Percentiles rank a stretch among this genome's conserved stretches.
These are phyloP conservation scores for Amphipoea oculea DNA, from an alignment of 2,888 invertebrate genomes.

Conservation along the genomic window DNA sequence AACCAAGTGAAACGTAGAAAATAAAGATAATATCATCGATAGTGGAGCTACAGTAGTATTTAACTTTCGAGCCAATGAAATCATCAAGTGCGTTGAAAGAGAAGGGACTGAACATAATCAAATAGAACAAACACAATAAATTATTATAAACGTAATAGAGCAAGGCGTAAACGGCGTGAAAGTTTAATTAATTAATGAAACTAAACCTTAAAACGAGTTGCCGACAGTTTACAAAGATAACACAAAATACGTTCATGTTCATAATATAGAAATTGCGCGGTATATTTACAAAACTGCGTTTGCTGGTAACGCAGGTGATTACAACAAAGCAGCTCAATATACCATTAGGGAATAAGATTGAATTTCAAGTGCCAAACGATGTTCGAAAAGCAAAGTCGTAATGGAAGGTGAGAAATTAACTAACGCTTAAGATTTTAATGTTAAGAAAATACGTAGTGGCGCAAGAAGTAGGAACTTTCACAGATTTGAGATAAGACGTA, in stretches of 20 bases:
- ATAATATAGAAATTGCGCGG: conserved; percentile 63
- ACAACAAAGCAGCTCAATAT: conserved; percentile 40
- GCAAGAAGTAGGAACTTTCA: conserved; percentile 73
- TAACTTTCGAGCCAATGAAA: conserved; percentile 62
- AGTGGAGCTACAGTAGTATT: conserved; percentile 30
- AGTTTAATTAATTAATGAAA: conserved; percentile 77
- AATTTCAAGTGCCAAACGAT: conserved; percentile 61
- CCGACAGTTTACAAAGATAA: conserved; percentile 68
- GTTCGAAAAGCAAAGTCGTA: conserved; percentile 45
- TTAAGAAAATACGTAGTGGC: conserved; percentile 69
- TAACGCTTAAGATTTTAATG: conserved; percentile 71
- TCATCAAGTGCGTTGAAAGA: conserved; percentile 58
- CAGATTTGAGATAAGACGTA: conserved; percentile 71
- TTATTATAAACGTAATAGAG: conserved; percentile 64
- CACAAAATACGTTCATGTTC: conserved; percentile 62
- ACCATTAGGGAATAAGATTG: conserved; percentile 48
- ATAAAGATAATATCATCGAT: conserved; percentile 57
- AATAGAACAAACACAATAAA: conserved; percentile 69
- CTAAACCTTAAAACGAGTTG: conserved; percentile 69
- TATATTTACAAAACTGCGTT: conserved; percentile 50
- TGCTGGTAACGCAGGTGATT: conserved; percentile 28
- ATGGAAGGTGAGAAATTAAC: conserved; percentile 69
- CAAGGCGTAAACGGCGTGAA: conserved; percentile 74
- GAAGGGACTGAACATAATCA: conserved; percentile 53
- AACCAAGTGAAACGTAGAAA: conserved; percentile 57